Percentiles rank a stretch among this genome's conserved stretches.
Conservation (phyloP, 2,113 vertebrate species). For the Paramormyrops kingsleyae region DNA sequence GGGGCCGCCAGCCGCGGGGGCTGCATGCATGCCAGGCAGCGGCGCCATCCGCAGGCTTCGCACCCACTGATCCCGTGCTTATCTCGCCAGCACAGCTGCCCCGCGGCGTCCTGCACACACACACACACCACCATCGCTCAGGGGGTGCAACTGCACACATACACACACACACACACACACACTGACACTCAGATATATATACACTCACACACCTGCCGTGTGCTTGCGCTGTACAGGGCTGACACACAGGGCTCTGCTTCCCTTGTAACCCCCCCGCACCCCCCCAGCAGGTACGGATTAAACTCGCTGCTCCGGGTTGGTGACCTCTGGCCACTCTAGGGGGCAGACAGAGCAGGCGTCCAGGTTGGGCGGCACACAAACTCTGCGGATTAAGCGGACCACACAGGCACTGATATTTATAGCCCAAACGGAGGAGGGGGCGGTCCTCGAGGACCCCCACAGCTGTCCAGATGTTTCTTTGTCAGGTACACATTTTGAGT, state of each 20-base stretch:
- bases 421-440: constrained; percentile 12
- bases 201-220: background rate
- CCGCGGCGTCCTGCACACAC: constrained; percentile 46
- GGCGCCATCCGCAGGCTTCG: constrained; percentile 46
- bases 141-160: constrained; percentile 23
- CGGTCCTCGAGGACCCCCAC: background rate
- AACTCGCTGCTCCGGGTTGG: background rate
- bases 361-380: background rate
- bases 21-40: constrained; percentile 7
- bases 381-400: background rate
- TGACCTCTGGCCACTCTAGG: constrained; percentile 12
- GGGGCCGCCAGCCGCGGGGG: constrained; percentile 12
- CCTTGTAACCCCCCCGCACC: background rate
- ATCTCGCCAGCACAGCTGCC: constrained; percentile 60
- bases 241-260: background rate
- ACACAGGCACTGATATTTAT: constrained; percentile 17
- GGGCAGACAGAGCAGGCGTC: background rate
- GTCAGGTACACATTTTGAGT: background rate
- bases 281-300: constrained; percentile 4
- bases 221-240: background rate
- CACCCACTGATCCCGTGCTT: constrained; percentile 47
- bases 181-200: background rate
- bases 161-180: background rate
- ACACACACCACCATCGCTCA: constrained; percentile 50
- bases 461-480: constrained; percentile 20